phyloP scores from a whole-genome alignment of 2,888 invertebrate genomes.

The Nomada hirtipes region DNA sequence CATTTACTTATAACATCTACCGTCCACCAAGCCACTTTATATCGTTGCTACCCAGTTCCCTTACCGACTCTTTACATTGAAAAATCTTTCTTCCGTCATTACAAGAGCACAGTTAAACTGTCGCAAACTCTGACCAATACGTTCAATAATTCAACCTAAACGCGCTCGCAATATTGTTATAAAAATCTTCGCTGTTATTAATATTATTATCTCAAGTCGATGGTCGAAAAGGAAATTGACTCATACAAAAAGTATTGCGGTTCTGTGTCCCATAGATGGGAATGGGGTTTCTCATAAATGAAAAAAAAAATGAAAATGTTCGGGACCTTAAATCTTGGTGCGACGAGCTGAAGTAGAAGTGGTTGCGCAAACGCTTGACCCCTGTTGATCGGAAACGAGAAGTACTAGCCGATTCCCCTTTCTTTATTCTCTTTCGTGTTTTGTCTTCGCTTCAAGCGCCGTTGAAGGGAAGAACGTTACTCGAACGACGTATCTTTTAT shows the following conservation, averaged over 20 bases:
- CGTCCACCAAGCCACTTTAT: too few relatives aligned
- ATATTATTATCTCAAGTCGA: slow-evolving; percentile 49
- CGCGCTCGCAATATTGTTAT: too few relatives aligned
- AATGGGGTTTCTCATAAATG: slow-evolving; percentile 23
- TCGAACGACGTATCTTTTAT: not conserved
- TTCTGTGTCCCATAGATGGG: not conserved
- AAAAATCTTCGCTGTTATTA: not conserved
- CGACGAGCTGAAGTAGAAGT: not conserved
- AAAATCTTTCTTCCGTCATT: too few relatives aligned
- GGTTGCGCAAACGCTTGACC: not conserved
- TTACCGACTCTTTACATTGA: too few relatives aligned
- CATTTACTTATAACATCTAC: too few relatives aligned
- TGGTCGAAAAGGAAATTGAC: slow-evolving; percentile 26
- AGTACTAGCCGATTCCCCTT: not conserved
- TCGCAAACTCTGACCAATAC: too few relatives aligned
- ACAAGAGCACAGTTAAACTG: too few relatives aligned
- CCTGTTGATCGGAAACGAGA: not conserved
- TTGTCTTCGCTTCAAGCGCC: not conserved
- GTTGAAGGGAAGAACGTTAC: not conserved
- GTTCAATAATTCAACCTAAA: too few relatives aligned
- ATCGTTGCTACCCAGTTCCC: too few relatives aligned
- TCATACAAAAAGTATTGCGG: slow-evolving; percentile 11
- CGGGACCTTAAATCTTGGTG: not conserved
- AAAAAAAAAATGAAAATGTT: slow-evolving; percentile 18
- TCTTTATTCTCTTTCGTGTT: not conserved